Base-by-base conservation (phyloP, 2,888 invertebrate genomes). In the Clusia tigrina region DNA sequence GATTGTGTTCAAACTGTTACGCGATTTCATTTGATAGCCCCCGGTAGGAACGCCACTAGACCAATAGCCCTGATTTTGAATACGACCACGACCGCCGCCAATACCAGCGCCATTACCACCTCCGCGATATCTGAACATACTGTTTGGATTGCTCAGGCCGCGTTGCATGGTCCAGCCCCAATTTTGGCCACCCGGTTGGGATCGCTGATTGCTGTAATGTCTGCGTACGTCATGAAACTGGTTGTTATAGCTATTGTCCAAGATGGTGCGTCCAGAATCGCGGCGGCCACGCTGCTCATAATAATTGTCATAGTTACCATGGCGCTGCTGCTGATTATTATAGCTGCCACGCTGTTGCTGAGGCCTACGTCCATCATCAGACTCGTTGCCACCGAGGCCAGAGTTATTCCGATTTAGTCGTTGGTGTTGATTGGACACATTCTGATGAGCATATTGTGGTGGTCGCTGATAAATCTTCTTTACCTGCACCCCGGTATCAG, bases 401-500 rank as follows among this genome's bases (percentile, higher is more conserved):
- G 71, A 73, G 69, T 70, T 69, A 69, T 74, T 77, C 62, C 76
- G 73, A 63, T 72, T 72, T 62, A 69, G 71, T n/a, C n/a, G n/a
- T 62, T 73, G 69, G 58, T 70, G 71, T 69, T 77, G 76, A 71
- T 76, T 77, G 54, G 86, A 91, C 85, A 20, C 20, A 20, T 48
- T 71, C 73, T 42, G 42, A 17, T 42, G 42, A n/a, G n/a, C n/a
- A n/a, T n/a, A n/a, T n/a, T n/a, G n/a, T n/a, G 77, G 74, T 67
- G 79, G 77, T 48, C 65, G 67, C 59, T 74, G 73, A 67, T 75
- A 75, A 60, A 76, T 78, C 69, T 78, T 76, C 69, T 76, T 76
- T 38, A 86, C 91, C 85, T 94, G 94, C 53, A 91, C 90, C 67
- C 91, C 90, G 84, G 94, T 92, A 82, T 96, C 95, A 71, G 90